A percentile compares a stretch with the other conserved stretches of the same genome.
phyloP scores from a whole-genome alignment of 2,888 invertebrate species.

The Rhagonycha lutea region DNA sequence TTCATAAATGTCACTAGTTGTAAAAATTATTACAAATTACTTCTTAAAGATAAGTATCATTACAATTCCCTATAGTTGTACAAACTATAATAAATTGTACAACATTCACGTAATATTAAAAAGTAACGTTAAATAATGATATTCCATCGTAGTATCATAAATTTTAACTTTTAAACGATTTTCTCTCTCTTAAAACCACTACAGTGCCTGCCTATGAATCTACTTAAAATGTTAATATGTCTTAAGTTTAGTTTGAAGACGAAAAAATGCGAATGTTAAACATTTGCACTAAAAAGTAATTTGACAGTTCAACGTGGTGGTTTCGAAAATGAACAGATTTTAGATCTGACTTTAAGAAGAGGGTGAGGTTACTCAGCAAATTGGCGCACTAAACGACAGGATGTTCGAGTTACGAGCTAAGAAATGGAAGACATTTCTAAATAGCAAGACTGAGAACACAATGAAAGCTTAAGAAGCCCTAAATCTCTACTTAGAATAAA shows the following conservation, averaged over 20 bases:
- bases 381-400: slow-evolving; percentile 49
- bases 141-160: background rate
- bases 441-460: slow-evolving; percentile 27
- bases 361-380: slow-evolving; percentile 47
- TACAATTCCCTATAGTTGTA: background rate
- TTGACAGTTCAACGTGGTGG: slow-evolving; percentile 6
- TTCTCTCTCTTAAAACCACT: background rate
- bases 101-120: background rate
- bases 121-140: background rate
- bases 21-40: background rate
- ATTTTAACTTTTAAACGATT: background rate
- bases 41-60: background rate
- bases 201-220: background rate
- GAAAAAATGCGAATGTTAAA: background rate
- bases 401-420: slow-evolving; percentile 49
- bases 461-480: slow-evolving; percentile 9
- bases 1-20: background rate
- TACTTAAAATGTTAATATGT: background rate
- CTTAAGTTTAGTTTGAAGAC: background rate
- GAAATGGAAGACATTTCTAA: slow-evolving; percentile 48
- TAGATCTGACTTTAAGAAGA: slow-evolving; percentile 18
- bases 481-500: slow-evolving; percentile 21
- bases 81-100: background rate
- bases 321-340: slow-evolving; percentile 19
- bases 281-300: slow-evolving; percentile 9